Base-by-base conservation (phyloP, 2,113 vertebrate species). In the Sprattus sprattus region DNA sequence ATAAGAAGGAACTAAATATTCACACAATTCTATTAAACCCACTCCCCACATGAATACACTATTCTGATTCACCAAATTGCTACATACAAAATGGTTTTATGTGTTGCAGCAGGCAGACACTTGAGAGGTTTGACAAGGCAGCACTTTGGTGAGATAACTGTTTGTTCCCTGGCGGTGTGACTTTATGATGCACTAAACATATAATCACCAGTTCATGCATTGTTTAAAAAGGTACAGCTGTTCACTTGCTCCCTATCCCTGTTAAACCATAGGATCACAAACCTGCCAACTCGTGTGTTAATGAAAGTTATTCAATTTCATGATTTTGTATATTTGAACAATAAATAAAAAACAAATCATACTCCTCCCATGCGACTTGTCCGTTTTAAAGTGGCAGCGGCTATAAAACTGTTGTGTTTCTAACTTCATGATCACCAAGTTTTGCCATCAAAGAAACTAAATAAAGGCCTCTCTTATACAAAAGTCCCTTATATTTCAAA, bases 121-220 rank as follows among this genome's bases (percentile, higher is more conserved):
- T 78, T 78, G 28, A 78, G 71, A 78, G 32, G 28, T 11, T 39
- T 78, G 71, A 78, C 32, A 78, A 78, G 64, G 28, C 71, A 78
- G 71, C 71, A 78, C 71, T 78, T 78, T 78, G 71, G 28, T 15
- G 15, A 78, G 71, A 78, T 78, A 78, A 39, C 28, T 18, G 71
- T 78, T 78, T 78, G 71, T 78, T 78, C 71, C 71, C 71, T 78
- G 71, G 28, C 2, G 11, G 71, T 78, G 25, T 78, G 25, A 15
- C 39, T 78, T 78, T 78, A 78, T 32, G 71, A 78, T 78, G 71
- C 71, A 78, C 71, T 78, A 78, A 78, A 78, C 71, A 78, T 67
- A 6, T 78, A 78, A 78, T 78, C 15, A 32, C 71, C 25, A 78
- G 39, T 78, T 78, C 71, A 78, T 78, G 71, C 71, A 78, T 78